Evolutionary conservation across 92 coral and sea anemone genomes (phyloP).

Genomic region (Montipora capitata): DNA sequence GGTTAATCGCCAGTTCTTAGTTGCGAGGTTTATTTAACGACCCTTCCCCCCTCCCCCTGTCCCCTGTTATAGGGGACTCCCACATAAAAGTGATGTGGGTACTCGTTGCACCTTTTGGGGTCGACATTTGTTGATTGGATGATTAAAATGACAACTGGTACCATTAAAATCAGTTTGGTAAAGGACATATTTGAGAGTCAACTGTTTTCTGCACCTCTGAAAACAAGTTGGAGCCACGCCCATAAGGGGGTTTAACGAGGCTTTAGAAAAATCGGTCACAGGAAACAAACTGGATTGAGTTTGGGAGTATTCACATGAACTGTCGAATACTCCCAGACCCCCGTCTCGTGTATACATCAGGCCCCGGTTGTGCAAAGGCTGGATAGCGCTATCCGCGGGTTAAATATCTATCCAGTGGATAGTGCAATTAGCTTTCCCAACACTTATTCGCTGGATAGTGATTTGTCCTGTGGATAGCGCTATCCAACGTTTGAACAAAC

Average conservation of each 20-base stretch:
- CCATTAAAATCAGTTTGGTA: background rate
- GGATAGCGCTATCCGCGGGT: too few species aligned
- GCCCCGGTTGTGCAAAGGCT: too few species aligned
- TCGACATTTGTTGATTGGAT: background rate
- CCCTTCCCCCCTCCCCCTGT: background rate
- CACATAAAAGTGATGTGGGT: background rate
- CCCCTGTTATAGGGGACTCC: background rate
- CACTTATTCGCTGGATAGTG: too few species aligned
- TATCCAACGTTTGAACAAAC: too few species aligned
- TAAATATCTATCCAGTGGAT: too few species aligned
- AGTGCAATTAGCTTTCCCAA: too few species aligned
- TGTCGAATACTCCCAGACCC: background rate
- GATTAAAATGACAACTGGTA: background rate
- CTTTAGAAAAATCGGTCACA: background rate
- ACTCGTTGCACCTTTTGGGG: constrained; percentile 4
- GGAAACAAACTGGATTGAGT: background rate
- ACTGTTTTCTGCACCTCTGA: too few species aligned
- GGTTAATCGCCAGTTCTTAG: background rate
- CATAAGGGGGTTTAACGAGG: background rate
- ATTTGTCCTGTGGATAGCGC: too few species aligned
- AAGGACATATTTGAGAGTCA: too few species aligned
- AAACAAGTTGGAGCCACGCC: constrained; percentile 10
- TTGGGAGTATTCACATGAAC: background rate
- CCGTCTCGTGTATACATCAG: background rate
- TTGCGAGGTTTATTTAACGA: background rate